Conservation (phyloP, 2,113 vertebrate species). For the Bubalus kerabau region DNA sequence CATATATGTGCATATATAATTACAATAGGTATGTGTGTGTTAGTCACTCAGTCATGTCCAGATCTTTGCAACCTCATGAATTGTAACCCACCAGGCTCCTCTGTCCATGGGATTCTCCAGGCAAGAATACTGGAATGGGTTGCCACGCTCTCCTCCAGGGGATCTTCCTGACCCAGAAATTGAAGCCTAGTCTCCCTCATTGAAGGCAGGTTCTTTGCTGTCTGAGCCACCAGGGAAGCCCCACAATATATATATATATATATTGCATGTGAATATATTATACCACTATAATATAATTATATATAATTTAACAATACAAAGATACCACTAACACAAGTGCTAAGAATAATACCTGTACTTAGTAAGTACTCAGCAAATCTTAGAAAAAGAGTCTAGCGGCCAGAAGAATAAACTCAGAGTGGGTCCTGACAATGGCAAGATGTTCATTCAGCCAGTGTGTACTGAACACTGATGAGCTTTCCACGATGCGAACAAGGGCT, state of each 20-base stretch:
- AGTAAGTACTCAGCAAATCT: neutral
- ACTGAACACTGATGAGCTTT: accelerated
- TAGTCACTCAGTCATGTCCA: neutral
- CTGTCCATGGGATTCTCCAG: neutral
- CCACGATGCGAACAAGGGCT: accelerated
- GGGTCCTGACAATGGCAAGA: too few relatives aligned
- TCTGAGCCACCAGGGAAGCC: neutral
- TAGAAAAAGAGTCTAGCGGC: neutral
- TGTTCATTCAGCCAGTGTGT: accelerated
- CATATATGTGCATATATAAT: neutral
- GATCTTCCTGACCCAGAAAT: neutral
- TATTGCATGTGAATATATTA: neutral
- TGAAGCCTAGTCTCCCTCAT: neutral
- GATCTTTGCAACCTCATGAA: neutral
- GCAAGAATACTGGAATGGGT: neutral
- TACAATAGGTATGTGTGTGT: neutral
- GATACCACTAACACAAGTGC: neutral
- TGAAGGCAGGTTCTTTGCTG: neutral
- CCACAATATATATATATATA: neutral
- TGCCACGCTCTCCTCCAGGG: neutral
- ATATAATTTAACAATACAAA: neutral
- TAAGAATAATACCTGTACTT: neutral
- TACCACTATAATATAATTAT: neutral
- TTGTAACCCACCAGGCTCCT: neutral
- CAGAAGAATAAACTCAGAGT: neutral